Evolutionary conservation across 2,113 vertebrate genomes (phyloP).

Genomic region (Sylvilagus bachmani): DNA sequence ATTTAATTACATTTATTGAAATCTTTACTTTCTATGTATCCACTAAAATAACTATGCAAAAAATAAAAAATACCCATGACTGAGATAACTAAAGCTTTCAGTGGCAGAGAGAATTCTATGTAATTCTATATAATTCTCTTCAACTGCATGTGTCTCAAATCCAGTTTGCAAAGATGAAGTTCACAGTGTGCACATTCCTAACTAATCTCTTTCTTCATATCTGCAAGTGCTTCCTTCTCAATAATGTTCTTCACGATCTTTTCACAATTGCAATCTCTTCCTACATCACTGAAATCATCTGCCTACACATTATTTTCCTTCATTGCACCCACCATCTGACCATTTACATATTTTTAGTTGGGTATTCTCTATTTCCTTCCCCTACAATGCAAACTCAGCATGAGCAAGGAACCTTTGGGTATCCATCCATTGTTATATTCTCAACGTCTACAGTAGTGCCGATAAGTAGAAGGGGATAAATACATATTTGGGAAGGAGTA

Average conservation of each 20-base stretch:
- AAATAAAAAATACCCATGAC: background rate
- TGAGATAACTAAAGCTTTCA: background rate
- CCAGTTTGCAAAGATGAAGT: background rate
- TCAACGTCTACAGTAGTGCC: background rate
- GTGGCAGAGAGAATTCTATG: background rate
- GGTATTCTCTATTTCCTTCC: background rate
- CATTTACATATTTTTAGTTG: background rate
- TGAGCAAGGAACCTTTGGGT: background rate
- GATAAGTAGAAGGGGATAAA: background rate
- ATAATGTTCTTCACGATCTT: background rate
- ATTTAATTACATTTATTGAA: constrained; percentile 33
- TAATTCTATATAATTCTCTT: background rate
- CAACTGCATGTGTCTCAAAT: background rate
- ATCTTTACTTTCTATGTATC: background rate
- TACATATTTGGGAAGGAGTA: background rate
- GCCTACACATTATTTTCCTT: background rate
- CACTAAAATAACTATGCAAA: background rate
- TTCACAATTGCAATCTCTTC: background rate
- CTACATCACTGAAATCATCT: background rate
- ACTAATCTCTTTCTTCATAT: background rate
- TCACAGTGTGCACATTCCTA: background rate
- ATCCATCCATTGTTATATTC: background rate
- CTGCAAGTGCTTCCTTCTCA: background rate
- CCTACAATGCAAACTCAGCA: background rate
- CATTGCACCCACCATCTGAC: background rate